Percentiles rank a stretch among this genome's conserved stretches.
These are phyloP conservation scores for Neomorphus geoffroyi DNA, from an alignment of 2,797 vertebrate species.

Conservation along the genomic window DNA sequence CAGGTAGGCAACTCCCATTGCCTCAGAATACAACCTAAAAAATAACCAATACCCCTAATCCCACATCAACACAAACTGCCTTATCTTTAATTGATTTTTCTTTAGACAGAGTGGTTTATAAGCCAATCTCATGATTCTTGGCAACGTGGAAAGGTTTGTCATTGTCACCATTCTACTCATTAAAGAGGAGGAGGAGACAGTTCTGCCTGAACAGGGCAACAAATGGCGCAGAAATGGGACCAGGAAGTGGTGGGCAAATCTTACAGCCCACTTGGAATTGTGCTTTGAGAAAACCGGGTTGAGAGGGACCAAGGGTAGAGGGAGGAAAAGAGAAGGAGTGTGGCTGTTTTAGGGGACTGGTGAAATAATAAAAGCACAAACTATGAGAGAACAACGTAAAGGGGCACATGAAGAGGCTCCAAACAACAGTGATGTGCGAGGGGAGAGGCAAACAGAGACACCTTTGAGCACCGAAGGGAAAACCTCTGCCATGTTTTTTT, in stretches of 20 bases:
- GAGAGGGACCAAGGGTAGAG: neutral
- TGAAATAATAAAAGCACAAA: neutral
- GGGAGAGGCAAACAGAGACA: neutral
- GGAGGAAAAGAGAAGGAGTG: neutral
- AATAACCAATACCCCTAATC: neutral
- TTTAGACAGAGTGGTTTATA: neutral
- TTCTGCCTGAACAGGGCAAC: neutral
- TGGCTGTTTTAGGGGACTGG: neutral
- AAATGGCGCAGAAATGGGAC: fast-evolving
- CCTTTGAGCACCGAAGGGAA: neutral
- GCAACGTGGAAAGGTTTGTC: neutral
- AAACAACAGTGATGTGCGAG: neutral
- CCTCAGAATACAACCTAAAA: neutral
- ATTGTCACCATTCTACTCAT: neutral
- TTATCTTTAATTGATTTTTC: neutral
- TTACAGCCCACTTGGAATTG: neutral
- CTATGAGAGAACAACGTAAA: neutral
- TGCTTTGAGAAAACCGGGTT: neutral
- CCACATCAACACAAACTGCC: neutral
- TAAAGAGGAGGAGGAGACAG: neutral
- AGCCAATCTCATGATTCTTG: neutral
- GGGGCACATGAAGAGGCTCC: neutral
- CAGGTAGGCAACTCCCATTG: neutral
- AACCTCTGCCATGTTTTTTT: constrained; percentile 7
- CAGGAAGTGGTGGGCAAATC: neutral